Evolutionary conservation across 2,888 invertebrate species (phyloP), one percentile per base, ranked within the genome.

Genomic region (Amblyjoppa fuscipennis): DNA sequence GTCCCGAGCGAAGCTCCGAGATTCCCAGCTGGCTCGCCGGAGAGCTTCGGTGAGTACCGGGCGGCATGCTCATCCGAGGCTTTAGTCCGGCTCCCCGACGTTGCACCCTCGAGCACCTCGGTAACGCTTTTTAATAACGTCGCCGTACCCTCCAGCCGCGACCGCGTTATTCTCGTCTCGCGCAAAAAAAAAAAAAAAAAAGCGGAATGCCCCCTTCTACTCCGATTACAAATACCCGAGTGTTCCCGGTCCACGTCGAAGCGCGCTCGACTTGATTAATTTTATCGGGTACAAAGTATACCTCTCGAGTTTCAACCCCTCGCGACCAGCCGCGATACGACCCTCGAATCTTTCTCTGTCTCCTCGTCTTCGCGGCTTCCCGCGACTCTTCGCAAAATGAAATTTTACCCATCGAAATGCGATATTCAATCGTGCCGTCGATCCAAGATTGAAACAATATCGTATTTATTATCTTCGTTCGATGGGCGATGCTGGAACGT

Each of bases 81-180:
- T 69, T 16, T 74, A 75, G 59, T 71, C 59, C 59, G 49, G 11
- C 45, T 64, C 41, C 11, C 31, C 38, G 59, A 1, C 41, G 16
- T 68, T 75, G 68, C 13, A 31, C 59, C 81, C 79, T 75, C 70
- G 69, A 81, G 80, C 73, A 61, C 59, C 83, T 73, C 34, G 64
- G 64, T 16, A 34, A 70, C 75, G 64, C 51, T 74, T 70, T 79
- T 84, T 79, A 84, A 80, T 76, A 83, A 78, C 77, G 79, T 75
- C 69, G 49, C 61, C 51, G 61, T 68, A 7, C 53, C 25, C 7
- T 31, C 7, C 25, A 51, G 20, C 38, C 13, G 28, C 70, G 20
- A 28, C 16, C 20, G 38, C 7, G 16, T n/a, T 53, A 56, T 34
- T 38, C 51, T 38, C 34, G 31, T 51, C 38, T 71, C 53, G 28